These are phyloP conservation scores for Gasterosteus nipponicus DNA, from an alignment of 2,113 vertebrate species.

Conservation along the genomic window DNA sequence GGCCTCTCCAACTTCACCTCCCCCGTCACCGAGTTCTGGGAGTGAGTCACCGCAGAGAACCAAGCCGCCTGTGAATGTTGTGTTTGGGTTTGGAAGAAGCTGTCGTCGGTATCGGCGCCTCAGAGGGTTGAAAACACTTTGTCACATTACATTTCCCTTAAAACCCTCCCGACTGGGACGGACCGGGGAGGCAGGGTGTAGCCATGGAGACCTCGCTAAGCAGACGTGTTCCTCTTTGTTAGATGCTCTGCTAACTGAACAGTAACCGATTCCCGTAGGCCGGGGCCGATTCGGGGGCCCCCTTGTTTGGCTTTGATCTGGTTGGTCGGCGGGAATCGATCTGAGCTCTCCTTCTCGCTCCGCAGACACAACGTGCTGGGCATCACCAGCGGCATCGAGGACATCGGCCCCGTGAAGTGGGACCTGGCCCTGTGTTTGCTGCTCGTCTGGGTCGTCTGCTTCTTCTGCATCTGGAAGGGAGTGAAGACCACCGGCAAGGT, in stretches of 20 bases:
- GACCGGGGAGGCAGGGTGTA: too few relatives aligned
- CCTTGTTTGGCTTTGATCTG: too few relatives aligned
- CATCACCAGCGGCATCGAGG: constrained; percentile 89
- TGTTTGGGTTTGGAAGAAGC: background rate
- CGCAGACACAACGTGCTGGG: constrained; percentile 92
- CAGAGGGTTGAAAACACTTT: too few relatives aligned
- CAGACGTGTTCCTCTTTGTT: too few relatives aligned
- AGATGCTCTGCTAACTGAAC: too few relatives aligned
- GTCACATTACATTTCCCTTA: too few relatives aligned
- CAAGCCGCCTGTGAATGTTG: too few relatives aligned
- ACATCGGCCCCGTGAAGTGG: constrained; percentile 91
- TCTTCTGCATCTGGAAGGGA: constrained; percentile 99
- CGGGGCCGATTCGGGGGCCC: too few relatives aligned
- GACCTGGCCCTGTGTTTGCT: constrained; percentile 96
- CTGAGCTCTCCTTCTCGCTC: background rate
- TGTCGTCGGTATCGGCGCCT: background rate
- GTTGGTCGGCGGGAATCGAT: too few relatives aligned
- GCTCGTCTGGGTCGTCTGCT: constrained; percentile 94
- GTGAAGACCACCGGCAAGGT: constrained; percentile 98
- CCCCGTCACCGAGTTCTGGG: constrained; percentile 98
- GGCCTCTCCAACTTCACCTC: constrained; percentile 95
- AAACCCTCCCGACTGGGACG: too few relatives aligned
- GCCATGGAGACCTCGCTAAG: too few relatives aligned
- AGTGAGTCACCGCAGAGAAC: constrained; percentile 84
- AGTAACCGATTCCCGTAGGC: too few relatives aligned